A percentile compares a stretch with the other conserved stretches of the same genome.
These are phyloP conservation scores for Epirrita christyi DNA, from an alignment of 2,888 invertebrate genomes.

Conservation along the genomic window DNA sequence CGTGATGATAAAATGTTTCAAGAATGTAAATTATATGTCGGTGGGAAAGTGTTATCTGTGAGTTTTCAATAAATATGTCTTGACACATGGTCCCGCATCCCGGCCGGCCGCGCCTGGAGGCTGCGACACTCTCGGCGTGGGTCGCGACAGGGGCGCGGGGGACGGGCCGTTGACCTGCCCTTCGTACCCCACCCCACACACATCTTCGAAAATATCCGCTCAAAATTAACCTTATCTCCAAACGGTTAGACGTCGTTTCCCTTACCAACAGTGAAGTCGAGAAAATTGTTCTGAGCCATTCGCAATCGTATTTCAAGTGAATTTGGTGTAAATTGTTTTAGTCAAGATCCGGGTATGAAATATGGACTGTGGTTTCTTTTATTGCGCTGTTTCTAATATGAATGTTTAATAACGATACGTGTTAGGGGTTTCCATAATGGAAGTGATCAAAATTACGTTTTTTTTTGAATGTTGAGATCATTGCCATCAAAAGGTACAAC, in stretches of 20 bases:
- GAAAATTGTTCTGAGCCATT: conserved; percentile 67
- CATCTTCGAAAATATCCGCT: conserved; percentile 49
- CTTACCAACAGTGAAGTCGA: conserved; percentile 55
- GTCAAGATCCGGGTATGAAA: conserved; percentile 41
- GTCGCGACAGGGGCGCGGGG: conserved; percentile 39
- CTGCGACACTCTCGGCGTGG: conserved; percentile 45
- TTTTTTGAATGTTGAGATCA: conserved; percentile 18
- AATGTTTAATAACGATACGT: conserved; percentile 33
- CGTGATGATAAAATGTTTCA: conserved; percentile 40
- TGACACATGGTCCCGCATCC: conserved; percentile 47
- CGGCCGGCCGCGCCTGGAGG: conserved; percentile 39
- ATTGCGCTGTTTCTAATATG: conserved; percentile 41
- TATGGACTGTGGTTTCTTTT: conserved; percentile 42
- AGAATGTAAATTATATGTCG: conserved; percentile 46
- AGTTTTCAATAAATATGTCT: conserved; percentile 56
- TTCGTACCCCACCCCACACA: conserved; percentile 54
- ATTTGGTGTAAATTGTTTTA: conserved; percentile 67
- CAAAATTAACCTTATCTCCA: conserved; percentile 68
- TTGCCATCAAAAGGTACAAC: conserved; percentile 2
- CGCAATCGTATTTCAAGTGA: conserved; percentile 67
- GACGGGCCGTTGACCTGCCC: conserved; percentile 71
- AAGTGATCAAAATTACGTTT: conserved; percentile 30
- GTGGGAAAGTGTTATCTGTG: conserved; percentile 45
- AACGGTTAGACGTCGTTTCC: conserved; percentile 57
- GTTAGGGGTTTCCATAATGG: conserved; percentile 27